Evolutionary conservation across 2,888 invertebrate species (phyloP).

Genomic region (Xanthia togata): DNA sequence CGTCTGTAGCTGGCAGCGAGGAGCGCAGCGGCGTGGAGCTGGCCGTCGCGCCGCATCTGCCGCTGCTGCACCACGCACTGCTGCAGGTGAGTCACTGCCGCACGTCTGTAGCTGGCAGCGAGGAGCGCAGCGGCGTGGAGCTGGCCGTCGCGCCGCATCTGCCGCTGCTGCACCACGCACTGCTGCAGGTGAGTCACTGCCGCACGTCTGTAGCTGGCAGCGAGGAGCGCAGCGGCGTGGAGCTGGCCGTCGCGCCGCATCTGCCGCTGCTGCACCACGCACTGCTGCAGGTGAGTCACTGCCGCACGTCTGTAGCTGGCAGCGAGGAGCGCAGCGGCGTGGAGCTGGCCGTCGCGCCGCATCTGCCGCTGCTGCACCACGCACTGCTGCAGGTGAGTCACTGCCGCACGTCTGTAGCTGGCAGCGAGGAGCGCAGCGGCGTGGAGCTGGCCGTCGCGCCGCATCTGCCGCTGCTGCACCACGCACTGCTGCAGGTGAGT

Average conservation of each 20-base stretch:
- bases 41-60: slow-evolving; percentile 86
- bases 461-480: slow-evolving; percentile 87
- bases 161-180: slow-evolving; percentile 86
- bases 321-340: slow-evolving; percentile 70
- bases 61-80: slow-evolving; percentile 86
- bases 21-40: slow-evolving; percentile 78
- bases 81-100: slow-evolving; percentile 61
- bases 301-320: not conserved
- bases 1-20: not conserved
- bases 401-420: not conserved
- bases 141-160: slow-evolving; percentile 85
- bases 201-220: not conserved
- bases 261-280: slow-evolving; percentile 87
- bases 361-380: slow-evolving; percentile 87
- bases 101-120: not conserved
- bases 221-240: slow-evolving; percentile 74
- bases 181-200: slow-evolving; percentile 69
- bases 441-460: slow-evolving; percentile 85
- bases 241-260: slow-evolving; percentile 85
- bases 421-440: slow-evolving; percentile 63
- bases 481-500: slow-evolving; percentile 77
- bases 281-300: slow-evolving; percentile 71
- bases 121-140: slow-evolving; percentile 77
- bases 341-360: slow-evolving; percentile 85
- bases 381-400: slow-evolving; percentile 74